Conservation (phyloP, 2,797 vertebrate genomes). For the Notolabrus celidotus region DNA sequence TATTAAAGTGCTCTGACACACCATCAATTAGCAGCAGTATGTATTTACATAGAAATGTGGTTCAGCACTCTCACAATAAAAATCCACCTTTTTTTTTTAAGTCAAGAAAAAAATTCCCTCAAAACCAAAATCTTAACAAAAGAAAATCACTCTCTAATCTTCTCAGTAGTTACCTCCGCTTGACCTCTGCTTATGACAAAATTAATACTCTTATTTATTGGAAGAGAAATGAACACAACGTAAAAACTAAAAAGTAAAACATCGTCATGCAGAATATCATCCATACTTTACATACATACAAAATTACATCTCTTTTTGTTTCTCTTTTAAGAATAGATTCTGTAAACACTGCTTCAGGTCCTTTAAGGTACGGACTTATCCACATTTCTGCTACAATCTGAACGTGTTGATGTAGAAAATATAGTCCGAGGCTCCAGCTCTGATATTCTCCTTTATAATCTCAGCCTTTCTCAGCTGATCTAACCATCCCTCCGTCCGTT, state of each 20-base stretch:
- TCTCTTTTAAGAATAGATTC: slow-evolving; percentile 74
- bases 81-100: slow-evolving; percentile 56
- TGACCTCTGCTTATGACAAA: slow-evolving; percentile 62
- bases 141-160: slow-evolving; percentile 37
- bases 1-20: slow-evolving; percentile 82
- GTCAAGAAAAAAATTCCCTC: slow-evolving; percentile 28
- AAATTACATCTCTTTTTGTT: slow-evolving; percentile 77
- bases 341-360: slow-evolving; percentile 84
- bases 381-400: slow-evolving; percentile 63
- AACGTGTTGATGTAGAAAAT: slow-evolving; percentile 56
- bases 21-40: slow-evolving; percentile 81
- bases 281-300: slow-evolving; percentile 84
- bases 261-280: slow-evolving; percentile 74
- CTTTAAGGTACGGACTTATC: slow-evolving; percentile 61
- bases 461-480: slow-evolving; percentile 7
- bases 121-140: slow-evolving; percentile 38
- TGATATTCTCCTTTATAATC: slow-evolving; percentile 32
- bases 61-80: slow-evolving; percentile 71
- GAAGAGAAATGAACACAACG: slow-evolving; percentile 52
- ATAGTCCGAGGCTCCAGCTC: slow-evolving; percentile 57
- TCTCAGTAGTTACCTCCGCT: slow-evolving; percentile 77
- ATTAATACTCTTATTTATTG: slow-evolving; percentile 22
- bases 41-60: slow-evolving; percentile 75
- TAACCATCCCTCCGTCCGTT: slow-evolving; percentile 27
- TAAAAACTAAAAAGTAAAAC: slow-evolving; percentile 66